phyloP scores from a whole-genome alignment of 2,113 vertebrate species.

The Holacanthus passer region DNA sequence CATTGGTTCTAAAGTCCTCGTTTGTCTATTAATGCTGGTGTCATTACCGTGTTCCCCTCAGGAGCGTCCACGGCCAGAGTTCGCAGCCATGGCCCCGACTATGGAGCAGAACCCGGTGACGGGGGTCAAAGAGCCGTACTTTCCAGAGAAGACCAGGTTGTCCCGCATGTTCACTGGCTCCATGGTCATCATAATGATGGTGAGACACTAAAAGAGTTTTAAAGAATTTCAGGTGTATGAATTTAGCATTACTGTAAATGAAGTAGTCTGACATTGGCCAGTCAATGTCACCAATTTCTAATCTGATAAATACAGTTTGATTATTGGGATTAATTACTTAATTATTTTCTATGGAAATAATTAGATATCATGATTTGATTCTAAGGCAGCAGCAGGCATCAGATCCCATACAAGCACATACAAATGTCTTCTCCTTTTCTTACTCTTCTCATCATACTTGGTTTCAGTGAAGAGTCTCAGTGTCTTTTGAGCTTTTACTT shows the following conservation, averaged over 20 bases:
- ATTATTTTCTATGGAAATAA: not conserved
- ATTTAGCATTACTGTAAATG: not conserved
- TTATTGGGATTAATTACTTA: not conserved
- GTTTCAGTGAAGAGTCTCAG: conserved; percentile 25
- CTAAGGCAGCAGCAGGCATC: not conserved
- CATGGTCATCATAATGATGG: conserved; percentile 88
- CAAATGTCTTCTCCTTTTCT: not conserved
- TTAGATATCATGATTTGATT: not conserved
- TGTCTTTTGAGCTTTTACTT: conserved; percentile 29
- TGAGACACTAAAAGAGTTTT: conserved; percentile 63
- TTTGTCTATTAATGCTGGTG: not conserved
- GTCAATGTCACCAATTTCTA: not conserved
- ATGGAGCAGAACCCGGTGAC: conserved; percentile 88
- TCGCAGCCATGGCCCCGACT: conserved; percentile 83
- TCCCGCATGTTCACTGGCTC: conserved; percentile 85
- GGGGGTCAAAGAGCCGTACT: conserved; percentile 87
- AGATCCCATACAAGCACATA: not conserved
- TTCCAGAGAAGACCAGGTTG: conserved; percentile 78
- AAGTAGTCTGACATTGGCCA: not conserved
- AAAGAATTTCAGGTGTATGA: not conserved
- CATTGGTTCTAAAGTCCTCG: not conserved
- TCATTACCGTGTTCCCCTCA: conserved; percentile 29
- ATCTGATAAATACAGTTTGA: not conserved
- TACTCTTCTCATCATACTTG: not conserved
- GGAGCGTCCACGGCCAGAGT: conserved; percentile 85